These are phyloP conservation scores for Coturnix japonica DNA, from an alignment of 2,113 vertebrate species.

Conservation along the genomic window DNA sequence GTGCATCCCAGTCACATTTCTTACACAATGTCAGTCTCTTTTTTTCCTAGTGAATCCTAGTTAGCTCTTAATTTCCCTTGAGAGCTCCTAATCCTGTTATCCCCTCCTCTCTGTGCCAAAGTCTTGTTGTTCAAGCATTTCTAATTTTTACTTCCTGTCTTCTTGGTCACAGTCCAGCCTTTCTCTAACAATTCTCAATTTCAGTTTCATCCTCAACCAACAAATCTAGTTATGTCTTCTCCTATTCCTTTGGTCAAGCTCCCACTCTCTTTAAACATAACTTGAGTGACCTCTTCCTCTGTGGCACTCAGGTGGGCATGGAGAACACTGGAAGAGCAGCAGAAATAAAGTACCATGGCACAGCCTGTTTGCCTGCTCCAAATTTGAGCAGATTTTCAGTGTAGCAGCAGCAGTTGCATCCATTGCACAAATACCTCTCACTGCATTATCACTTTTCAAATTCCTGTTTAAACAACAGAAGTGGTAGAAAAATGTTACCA, in stretches of 20 bases:
- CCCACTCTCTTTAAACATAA: not conserved
- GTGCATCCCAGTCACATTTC: constrained; percentile 46
- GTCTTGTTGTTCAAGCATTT: constrained; percentile 1
- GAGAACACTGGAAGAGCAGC: not conserved
- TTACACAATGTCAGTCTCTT: constrained; percentile 43
- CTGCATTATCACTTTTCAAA: not conserved
- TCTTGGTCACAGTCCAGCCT: constrained; percentile 51
- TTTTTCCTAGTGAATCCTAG: constrained; percentile 38
- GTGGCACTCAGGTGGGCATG: not conserved
- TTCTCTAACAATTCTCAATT: constrained; percentile 14
- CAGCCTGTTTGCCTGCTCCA: not conserved
- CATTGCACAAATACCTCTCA: not conserved
- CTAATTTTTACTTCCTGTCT: constrained; percentile 61
- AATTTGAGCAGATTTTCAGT: not conserved
- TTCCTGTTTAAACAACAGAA: not conserved
- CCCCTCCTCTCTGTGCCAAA: constrained; percentile 25
- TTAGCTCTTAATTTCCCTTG: constrained; percentile 43
- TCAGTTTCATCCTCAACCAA: not conserved
- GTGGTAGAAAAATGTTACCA: not conserved
- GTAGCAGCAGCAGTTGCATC: not conserved
- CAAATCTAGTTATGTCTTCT: not conserved
- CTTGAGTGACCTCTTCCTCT: not conserved
- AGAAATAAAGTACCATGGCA: not conserved
- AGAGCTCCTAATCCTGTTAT: constrained; percentile 61
- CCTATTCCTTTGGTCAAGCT: not conserved